Conservation (phyloP, 1,140 invertebrate species). For the Aphelinus atriplicis region DNA sequence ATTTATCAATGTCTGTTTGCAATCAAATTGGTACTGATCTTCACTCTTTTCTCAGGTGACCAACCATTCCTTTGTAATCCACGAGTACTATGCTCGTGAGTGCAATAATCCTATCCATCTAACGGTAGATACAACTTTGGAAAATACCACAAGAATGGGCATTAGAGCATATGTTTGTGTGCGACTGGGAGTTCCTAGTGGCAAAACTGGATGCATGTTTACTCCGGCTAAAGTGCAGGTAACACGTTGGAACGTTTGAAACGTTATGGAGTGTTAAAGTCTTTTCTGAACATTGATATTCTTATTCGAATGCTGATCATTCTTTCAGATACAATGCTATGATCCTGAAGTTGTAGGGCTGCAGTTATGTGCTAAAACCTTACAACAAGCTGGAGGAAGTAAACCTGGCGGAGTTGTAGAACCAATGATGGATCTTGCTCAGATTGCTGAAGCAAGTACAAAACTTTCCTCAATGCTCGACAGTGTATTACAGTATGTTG, state of each 20-base stretch:
- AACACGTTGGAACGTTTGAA: slow-evolving; percentile 1
- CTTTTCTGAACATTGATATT: neutral
- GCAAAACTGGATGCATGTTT: slow-evolving; percentile 96
- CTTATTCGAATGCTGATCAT: neutral
- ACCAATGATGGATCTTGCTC: slow-evolving; percentile 85
- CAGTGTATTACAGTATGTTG: slow-evolving; percentile 86
- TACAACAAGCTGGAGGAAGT: slow-evolving; percentile 55
- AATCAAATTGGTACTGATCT: neutral
- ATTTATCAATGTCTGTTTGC: neutral
- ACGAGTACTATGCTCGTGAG: slow-evolving; percentile 95
- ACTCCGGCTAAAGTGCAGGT: slow-evolving; percentile 87
- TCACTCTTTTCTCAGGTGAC: slow-evolving; percentile 73
- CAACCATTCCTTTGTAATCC: slow-evolving; percentile 95
- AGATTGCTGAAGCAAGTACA: slow-evolving; percentile 83
- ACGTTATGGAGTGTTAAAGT: neutral
- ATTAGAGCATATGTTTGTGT: slow-evolving; percentile 89
- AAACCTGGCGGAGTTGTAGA: slow-evolving; percentile 73
- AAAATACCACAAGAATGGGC: slow-evolving; percentile 81
- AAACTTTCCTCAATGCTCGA: slow-evolving; percentile 82
- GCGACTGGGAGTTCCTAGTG: slow-evolving; percentile 78
- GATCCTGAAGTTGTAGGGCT: slow-evolving; percentile 89
- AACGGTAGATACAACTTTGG: slow-evolving; percentile 90
- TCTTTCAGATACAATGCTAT: slow-evolving; percentile 76
- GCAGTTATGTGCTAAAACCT: slow-evolving; percentile 80
- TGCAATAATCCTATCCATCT: slow-evolving; percentile 94